Base-by-base conservation (phyloP, 2,888 invertebrate species). In the Dexiosoma caninum region DNA sequence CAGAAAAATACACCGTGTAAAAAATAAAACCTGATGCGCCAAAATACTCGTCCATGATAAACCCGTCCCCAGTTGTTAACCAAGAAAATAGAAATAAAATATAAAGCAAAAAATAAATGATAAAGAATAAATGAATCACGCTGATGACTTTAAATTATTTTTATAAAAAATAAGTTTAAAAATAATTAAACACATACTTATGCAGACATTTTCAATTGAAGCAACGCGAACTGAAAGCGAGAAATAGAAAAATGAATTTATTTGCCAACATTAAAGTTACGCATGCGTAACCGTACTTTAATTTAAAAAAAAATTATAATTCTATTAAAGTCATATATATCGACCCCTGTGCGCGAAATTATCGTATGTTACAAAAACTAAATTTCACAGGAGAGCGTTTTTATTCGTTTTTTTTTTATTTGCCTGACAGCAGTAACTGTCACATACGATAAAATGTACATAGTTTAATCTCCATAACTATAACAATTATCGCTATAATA, bases 51-150 rank as follows among this genome's bases (percentile, higher is more conserved):
- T n/a, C n/a, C n/a, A n/a, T n/a, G 53, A 57, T 10, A 60, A 69
- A 62, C 53, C 69, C 12, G 44, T 69, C 64, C 19, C n/a, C n/a
- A n/a, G 32, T 51, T 46, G 35, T 44, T 42, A 64, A 49, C 19
- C 42, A 67, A 60, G 40, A 42, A 42, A 7, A 16, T 7, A 49
- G 37, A 49, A 46, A 30, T 30, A 46, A 35, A 72, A 57, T 42
- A 30, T 12, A 51, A 64, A 30, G n/a, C 42, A 42, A 51, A 10
- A 27, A 57, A 9, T 37, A 69, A 60, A 16, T 49, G 30, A 67
- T 46, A 70, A 44, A 49, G 70, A 55, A 55, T 69, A 40, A 30
- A 81, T 67, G 71, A 71, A 53, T 74, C 71, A 72, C 59, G 23
- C 12, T 21, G 53, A 62, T 59, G 42, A 35, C 14, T 51, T 66